Base-by-base conservation (phyloP, 37 sponge, comb jelly and placozoan genomes). In the Aphrocallistes beatrix region DNA sequence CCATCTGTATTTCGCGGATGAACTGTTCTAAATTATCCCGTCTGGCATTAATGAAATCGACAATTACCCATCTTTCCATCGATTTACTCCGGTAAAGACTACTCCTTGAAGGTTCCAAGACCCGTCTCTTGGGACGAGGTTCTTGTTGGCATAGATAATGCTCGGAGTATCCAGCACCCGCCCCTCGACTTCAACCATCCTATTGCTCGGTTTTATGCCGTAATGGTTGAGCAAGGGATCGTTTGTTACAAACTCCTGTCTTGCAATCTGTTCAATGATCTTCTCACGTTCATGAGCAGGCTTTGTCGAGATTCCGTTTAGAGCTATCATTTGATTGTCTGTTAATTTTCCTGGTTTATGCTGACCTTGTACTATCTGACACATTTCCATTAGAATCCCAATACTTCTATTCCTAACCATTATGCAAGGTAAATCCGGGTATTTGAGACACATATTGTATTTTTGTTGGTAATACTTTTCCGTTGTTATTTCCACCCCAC, bases 381-480 rank as follows among this genome's bases (percentile, higher is more conserved):
- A 93, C 23, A 60, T 3, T 60, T 60, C 75, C 8, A 13, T 3
- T 1, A 30, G 75, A 32, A 60, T 60, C 25, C 1, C 21, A 60
- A 30, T 60, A 19, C 75, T 30, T 60, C n/a, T 60, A 30, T 60
- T 60, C 16, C 86, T 88, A 9, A 93, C 89, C 45, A 87, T 85
- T 1, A 93, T 50, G 37, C 93, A 93, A 39, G 93, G 93, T 19
- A 93, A 81, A 37, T 86, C 34, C 39, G 93, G 93, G 51, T 87
- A 87, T 38, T 45, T 37, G 37, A 93, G 82, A 1, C 1, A 36
- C 1, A 47, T 60, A 9, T 39, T 51, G 82, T 93, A 87, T 21
- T n/a, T 84, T 36, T 87, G 37, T 38, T 82, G 38, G 83, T 91
- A 93, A 50, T 93, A 93, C 0, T 87, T 42, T 37, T 81, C 84